Evolutionary conservation across 2,888 invertebrate species (phyloP).

Genomic region (Leptinotarsa haldemani): DNA sequence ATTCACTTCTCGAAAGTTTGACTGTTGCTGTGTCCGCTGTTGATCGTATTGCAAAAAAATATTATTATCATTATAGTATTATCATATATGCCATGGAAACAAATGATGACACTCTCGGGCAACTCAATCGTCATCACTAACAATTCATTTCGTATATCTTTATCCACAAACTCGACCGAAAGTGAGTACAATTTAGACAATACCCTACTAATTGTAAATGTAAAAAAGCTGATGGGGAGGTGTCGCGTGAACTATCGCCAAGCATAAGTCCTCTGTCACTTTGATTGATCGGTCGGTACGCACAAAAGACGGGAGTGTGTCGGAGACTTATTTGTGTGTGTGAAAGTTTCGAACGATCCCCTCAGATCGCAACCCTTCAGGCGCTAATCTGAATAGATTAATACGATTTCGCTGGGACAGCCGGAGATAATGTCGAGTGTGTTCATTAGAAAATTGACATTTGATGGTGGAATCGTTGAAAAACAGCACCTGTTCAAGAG

Average conservation of each 20-base stretch:
- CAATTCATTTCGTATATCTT: not conserved
- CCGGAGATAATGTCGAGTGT: slow-evolving; percentile 40
- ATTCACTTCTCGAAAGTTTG: no score
- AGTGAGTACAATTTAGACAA: slow-evolving; percentile 28
- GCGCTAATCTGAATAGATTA: slow-evolving; percentile 41
- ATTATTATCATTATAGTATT: no score
- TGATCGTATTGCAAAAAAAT: no score
- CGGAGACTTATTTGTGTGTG: slow-evolving; percentile 36
- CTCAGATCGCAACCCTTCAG: slow-evolving; percentile 32
- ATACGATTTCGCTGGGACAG: slow-evolving; percentile 33
- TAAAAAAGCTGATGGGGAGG: slow-evolving; percentile 44
- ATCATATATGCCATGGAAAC: no score
- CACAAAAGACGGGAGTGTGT: slow-evolving; percentile 34
- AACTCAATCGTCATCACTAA: not conserved
- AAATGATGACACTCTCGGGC: not conserved
- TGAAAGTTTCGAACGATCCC: slow-evolving; percentile 11
- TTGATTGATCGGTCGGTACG: slow-evolving; percentile 47
- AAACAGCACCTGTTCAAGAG: not conserved
- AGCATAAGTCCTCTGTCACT: slow-evolving; percentile 50
- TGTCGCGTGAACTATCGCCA: slow-evolving; percentile 41
- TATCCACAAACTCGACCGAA: not conserved
- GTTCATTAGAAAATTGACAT: slow-evolving; percentile 35
- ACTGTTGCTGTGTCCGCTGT: no score
- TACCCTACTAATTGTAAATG: slow-evolving; percentile 37
- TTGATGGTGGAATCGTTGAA: not conserved